Evolutionary conservation across 1,140 invertebrate genomes (phyloP).

Genomic region (Stegodyphus dumicola): DNA sequence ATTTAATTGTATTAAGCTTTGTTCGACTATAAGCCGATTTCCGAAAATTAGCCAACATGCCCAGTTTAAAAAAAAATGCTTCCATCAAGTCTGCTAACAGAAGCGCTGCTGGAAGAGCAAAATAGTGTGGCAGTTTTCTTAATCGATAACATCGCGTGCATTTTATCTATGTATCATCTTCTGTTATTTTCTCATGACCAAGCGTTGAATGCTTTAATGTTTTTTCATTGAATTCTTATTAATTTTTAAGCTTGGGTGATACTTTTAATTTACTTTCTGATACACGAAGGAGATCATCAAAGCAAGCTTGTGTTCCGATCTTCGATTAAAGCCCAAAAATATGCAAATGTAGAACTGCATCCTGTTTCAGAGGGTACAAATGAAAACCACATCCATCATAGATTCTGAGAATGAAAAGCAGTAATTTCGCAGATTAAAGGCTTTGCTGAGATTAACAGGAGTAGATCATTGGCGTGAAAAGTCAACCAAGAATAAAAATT

Average conservation of each 20-base stretch:
- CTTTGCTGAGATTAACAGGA: background rate
- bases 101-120: background rate
- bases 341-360: background rate
- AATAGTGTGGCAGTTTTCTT: background rate
- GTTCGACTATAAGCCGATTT: too few relatives aligned
- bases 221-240: slow-evolving; percentile 51
- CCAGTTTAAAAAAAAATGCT: too few relatives aligned
- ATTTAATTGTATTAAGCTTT: too few relatives aligned
- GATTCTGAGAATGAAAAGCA: background rate
- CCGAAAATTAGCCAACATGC: too few relatives aligned
- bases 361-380: background rate
- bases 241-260: slow-evolving; percentile 42
- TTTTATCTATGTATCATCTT: slow-evolving; percentile 39
- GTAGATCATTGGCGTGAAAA: too few relatives aligned
- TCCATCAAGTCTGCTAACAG: background rate
- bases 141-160: slow-evolving; percentile 38
- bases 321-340: background rate
- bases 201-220: slow-evolving; percentile 41
- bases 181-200: background rate
- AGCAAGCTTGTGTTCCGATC: background rate
- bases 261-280: slow-evolving; percentile 15
- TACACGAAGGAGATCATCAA: background rate
- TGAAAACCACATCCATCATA: background rate
- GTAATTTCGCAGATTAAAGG: background rate
- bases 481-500: too few relatives aligned